These are phyloP conservation scores for Lithobius niger DNA, from an alignment of 1,140 invertebrate species.

Conservation along the genomic window DNA sequence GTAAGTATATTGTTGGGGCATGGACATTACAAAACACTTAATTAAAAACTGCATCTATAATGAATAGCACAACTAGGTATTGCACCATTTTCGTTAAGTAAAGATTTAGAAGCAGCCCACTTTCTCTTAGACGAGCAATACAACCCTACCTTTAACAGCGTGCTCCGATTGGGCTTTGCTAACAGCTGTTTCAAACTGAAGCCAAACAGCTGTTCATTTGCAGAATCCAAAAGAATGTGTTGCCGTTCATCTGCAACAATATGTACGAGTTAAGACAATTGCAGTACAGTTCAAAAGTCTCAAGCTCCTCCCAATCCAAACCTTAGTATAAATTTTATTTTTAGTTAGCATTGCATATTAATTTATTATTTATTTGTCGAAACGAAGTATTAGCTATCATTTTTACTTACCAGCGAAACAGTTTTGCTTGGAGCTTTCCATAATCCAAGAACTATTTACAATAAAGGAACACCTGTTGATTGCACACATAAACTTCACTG, in stretches of 20 bases:
- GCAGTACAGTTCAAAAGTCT: too few species aligned
- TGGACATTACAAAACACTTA: background rate
- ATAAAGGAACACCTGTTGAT: slow-evolving; percentile 61
- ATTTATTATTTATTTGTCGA: background rate
- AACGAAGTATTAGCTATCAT: too few species aligned
- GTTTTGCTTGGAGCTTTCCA: slow-evolving; percentile 55
- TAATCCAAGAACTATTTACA: slow-evolving; percentile 65
- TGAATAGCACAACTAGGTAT: background rate
- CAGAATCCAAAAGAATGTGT: slow-evolving; percentile 52
- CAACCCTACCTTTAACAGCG: slow-evolving; percentile 35
- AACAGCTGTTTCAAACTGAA: slow-evolving; percentile 63
- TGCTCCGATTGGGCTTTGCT: slow-evolving; percentile 39
- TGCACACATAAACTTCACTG: slow-evolving; percentile 71
- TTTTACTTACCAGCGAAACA: slow-evolving; percentile 50
- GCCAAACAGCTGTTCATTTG: slow-evolving; percentile 61
- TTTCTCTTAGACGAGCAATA: too few species aligned
- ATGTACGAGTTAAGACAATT: slow-evolving; percentile 8
- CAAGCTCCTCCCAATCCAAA: too few species aligned
- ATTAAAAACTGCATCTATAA: too few species aligned
- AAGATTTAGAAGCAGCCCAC: too few species aligned
- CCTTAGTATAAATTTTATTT: too few species aligned
- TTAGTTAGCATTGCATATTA: too few species aligned
- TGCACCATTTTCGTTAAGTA: background rate
- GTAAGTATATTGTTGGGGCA: too few species aligned
- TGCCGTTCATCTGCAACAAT: slow-evolving; percentile 43